phyloP scores from a whole-genome alignment of 2,797 vertebrate genomes.

The Champsocephalus gunnari region DNA sequence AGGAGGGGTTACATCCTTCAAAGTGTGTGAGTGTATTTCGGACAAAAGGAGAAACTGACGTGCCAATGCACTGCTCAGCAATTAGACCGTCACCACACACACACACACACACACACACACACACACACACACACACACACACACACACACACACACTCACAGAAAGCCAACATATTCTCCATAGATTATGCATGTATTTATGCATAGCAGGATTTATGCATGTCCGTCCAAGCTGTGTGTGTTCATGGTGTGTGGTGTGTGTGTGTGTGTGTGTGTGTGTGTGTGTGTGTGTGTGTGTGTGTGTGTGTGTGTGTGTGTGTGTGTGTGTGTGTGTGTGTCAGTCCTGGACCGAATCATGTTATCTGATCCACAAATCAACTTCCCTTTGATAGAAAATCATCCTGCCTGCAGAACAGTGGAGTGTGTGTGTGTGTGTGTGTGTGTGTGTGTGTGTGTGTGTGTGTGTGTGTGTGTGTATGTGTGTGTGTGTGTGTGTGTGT shows the following conservation, averaged over 20 bases:
- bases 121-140: background rate
- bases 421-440: background rate
- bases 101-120: background rate
- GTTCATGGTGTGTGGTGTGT: constrained; percentile 1
- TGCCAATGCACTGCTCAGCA: constrained; percentile 25
- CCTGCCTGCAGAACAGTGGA: background rate
- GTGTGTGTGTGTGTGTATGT: background rate
- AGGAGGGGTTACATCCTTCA: no score
- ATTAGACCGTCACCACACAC: constrained; percentile 13
- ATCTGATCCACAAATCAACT: constrained; percentile 54
- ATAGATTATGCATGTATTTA: constrained; percentile 75
- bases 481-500: no score
- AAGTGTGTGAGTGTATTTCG: background rate
- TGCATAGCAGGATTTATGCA: constrained; percentile 71
- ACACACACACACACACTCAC: constrained; percentile 7
- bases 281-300: background rate
- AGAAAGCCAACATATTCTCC: constrained; percentile 12
- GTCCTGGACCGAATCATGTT: background rate
- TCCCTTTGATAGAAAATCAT: constrained; percentile 1
- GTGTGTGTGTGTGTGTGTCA: background rate
- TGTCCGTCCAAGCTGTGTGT: constrained; percentile 39
- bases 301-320: background rate
- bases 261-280: no score
- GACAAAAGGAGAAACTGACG: constrained; percentile 7
- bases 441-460: no score